Base-by-base conservation (phyloP, 1,140 invertebrate species). In the Pseudoatta argentina region DNA sequence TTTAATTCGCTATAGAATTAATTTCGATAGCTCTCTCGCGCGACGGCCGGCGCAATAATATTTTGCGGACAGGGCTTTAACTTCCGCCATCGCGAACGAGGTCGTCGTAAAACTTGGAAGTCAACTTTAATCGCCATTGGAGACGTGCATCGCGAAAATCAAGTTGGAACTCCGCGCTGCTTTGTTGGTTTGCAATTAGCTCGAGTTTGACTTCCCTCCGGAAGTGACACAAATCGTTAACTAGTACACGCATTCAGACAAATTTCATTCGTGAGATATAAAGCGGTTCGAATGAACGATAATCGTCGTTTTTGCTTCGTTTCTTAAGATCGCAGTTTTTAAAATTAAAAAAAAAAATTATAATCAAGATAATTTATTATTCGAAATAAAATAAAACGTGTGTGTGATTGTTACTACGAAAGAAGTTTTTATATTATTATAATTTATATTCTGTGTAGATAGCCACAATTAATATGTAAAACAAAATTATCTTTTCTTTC, bases 181-280 rank as follows among this genome's bases (percentile, higher is more conserved):
- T 73, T 83, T 75, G 69, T 83, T 83, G 44, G 79, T 83, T 83
- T 75, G 79, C 69, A 83, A 83, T 83, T 83, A 83, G 39, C 79
- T 18, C 55, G 44, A 73, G 69, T 75, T 83, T 27, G 69, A 71
- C 48, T 71, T 55, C 4, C 16, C 44, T 34, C n/a, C n/a, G 77
- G 48, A 64, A 64, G 27, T 27, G 39, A 66, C 44, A 64, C n/a
- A 48, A 57, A 72, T 81, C 66, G 51, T 57, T 55, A 81, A 72
- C 64, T 39, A 21, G 48, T 16, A 27, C n/a, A 48, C 21, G 18
- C 10, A 27, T 71, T 30, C 67, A 18, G n/a, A 79, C n/a, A 24
- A 73, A 73, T 48, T 34, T 34, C 24, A 73, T 61, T 44, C 24
- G 39, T 21, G 51, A 71, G 18, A 79, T 14, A 27, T 48, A 48